Evolutionary conservation across 2,888 invertebrate species (phyloP), one percentile per base, ranked within the genome.

Genomic region (Myathropa florea): DNA sequence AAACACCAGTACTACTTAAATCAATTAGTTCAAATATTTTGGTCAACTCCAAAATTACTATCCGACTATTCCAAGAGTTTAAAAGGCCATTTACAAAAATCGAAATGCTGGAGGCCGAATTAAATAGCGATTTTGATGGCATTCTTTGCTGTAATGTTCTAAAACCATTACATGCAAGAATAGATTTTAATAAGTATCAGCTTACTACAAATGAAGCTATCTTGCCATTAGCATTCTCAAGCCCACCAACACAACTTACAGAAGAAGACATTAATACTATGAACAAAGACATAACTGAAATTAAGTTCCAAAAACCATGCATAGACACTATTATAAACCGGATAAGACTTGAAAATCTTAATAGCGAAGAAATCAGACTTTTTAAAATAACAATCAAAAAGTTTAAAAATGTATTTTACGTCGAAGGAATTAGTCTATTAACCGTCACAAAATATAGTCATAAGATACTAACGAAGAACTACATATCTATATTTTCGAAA

Each of bases 281-380:
- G 4, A 57, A 33, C n/a, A 39, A 23, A 2, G 9, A 21, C 6
- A 59, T n/a, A 30, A 33, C 26, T 24, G 60, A 76, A 12, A 18
- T 65, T 12, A 59, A 53, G 26, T 76, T 76, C 46, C 18, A 68
- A 26, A 23, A 61, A 4, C 33, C 64, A 33, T 28, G 55, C 4
- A 28, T 71, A 12, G 4, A 39, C 7, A 4, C 9, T 57, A 59
- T 71, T 26, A 64, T 12, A 3, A 23, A 63, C 23, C 70, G 68
- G 26, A 26, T 81, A 24, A 82, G 65, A 46, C 14, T 53, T 28
- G 64, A 76, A 28, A 33, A 75, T 21, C 33, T 82, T n/a, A 76
- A 76, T 28, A 18, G 7, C 6, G 81, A 81, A 39, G 73, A 73
- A 64, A 36, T 61, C 12, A 67, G 55, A 12, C 21, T 12, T 21